These are phyloP conservation scores for Cheilosia vulpina DNA, from an alignment of 2,888 invertebrate species.

Conservation along the genomic window DNA sequence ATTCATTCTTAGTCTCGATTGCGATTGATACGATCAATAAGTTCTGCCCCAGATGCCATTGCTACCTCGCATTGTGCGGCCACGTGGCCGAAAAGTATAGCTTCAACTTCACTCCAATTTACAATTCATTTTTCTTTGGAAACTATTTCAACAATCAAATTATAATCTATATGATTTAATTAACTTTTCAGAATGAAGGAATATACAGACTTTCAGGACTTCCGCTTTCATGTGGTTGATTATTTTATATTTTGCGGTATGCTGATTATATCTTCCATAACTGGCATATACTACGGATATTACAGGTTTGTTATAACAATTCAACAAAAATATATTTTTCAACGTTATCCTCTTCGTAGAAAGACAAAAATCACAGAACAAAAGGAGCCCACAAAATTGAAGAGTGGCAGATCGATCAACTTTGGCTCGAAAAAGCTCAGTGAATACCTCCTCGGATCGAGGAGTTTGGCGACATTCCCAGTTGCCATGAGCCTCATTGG, in stretches of 20 bases:
- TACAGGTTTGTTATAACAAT: slow-evolving; percentile 77
- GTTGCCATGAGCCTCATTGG: slow-evolving; percentile 94
- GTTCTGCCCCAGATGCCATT: no score
- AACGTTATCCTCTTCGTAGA: slow-evolving; percentile 26
- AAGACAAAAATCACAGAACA: slow-evolving; percentile 63
- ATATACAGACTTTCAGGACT: slow-evolving; percentile 41
- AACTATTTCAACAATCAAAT: neutral
- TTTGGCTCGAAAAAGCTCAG: slow-evolving; percentile 85
- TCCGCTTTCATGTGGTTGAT: slow-evolving; percentile 84
- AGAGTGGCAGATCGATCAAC: slow-evolving; percentile 75
- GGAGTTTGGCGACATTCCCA: slow-evolving; percentile 90
- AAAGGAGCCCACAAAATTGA: slow-evolving; percentile 34
- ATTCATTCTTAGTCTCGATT: no score
- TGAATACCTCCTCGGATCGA: slow-evolving; percentile 91
- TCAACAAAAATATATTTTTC: neutral
- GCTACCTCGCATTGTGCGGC: no score
- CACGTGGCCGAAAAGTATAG: no score
- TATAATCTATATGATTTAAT: neutral
- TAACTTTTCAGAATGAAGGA: slow-evolving; percentile 38
- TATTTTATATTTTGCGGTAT: slow-evolving; percentile 90
- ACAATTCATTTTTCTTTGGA: no score
- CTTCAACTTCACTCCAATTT: no score
- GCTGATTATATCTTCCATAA: slow-evolving; percentile 88
- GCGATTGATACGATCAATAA: no score
- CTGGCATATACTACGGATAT: slow-evolving; percentile 88